phyloP scores from a whole-genome alignment of 2,888 invertebrate species.

The Hipparchia sbordonii region DNA sequence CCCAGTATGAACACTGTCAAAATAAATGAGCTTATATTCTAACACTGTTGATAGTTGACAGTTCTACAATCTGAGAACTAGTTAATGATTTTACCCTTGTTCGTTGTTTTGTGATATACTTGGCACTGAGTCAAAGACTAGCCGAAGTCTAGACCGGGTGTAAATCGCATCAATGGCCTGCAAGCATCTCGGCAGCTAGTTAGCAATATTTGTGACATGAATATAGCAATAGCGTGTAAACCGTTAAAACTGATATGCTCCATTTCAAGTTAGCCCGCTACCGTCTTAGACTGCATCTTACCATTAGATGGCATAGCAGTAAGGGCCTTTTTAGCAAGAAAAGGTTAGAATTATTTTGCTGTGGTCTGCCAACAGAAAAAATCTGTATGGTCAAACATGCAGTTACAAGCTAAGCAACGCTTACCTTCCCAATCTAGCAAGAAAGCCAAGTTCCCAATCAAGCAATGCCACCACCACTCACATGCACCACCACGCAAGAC shows the following conservation, averaged over 20 bases:
- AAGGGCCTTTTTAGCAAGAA: too few species aligned
- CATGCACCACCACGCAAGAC: too few species aligned
- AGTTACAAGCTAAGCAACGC: too few species aligned
- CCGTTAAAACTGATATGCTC: not conserved
- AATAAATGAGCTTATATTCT: not conserved
- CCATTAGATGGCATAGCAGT: too few species aligned
- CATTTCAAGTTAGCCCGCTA: too few species aligned
- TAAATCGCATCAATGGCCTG: conserved; percentile 23
- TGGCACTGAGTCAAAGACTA: conserved; percentile 38
- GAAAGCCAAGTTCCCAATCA: too few species aligned
- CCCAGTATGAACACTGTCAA: not conserved
- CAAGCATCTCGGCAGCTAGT: conserved; percentile 22
- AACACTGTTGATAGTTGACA: conserved; percentile 22
- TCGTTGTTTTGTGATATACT: conserved; percentile 27
- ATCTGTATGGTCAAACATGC: too few species aligned
- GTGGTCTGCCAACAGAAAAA: too few species aligned
- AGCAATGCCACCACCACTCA: too few species aligned
- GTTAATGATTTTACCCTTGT: conserved; percentile 30
- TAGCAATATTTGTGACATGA: conserved; percentile 2
- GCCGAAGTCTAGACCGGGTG: conserved; percentile 31
- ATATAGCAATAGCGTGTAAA: not conserved
- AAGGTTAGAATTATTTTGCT: too few species aligned
- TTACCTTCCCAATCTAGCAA: too few species aligned
- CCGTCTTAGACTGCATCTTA: too few species aligned
- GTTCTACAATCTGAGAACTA: conserved; percentile 16